Percentiles rank a stretch among this genome's conserved stretches.
These are phyloP conservation scores for Carcina quercana DNA, from an alignment of 2,888 invertebrate genomes.

Conservation along the genomic window DNA sequence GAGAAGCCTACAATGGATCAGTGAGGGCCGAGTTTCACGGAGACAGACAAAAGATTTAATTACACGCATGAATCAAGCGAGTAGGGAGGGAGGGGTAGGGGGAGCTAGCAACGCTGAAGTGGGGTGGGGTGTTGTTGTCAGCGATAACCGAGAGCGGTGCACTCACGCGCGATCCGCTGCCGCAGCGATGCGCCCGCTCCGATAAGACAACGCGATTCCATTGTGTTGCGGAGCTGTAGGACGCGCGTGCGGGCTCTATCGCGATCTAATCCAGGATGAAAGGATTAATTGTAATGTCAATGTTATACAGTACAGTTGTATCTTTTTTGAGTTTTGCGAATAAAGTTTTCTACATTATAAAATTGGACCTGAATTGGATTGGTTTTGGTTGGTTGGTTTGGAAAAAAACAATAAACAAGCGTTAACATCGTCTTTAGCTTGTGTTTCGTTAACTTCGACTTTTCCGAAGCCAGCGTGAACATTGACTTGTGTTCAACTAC, in stretches of 20 bases:
- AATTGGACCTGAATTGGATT: no score
- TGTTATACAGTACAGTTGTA: neutral
- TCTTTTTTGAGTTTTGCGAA: no score
- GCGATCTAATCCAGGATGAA: conserved; percentile 33
- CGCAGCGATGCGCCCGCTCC: no score
- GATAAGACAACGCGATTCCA: conserved; percentile 23
- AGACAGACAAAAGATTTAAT: conserved; percentile 70
- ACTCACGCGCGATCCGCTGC: conserved; percentile 44
- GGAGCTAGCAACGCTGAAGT: conserved; percentile 17
- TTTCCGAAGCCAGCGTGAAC: no score
- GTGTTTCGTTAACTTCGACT: no score
- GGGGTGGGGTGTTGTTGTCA: conserved; percentile 28
- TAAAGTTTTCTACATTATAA: no score
- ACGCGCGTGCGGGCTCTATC: conserved; percentile 52
- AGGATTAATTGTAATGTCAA: conserved; percentile 10
- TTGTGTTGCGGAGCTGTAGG: conserved; percentile 41
- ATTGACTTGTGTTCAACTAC: no score
- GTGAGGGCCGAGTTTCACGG: conserved; percentile 42
- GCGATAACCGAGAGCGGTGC: conserved; percentile 47
- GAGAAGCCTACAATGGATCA: conserved; percentile 48
- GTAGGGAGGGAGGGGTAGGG: conserved; percentile 30
- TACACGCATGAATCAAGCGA: conserved; percentile 72
- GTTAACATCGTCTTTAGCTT: no score
- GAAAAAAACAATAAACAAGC: no score
- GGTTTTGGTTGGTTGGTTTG: no score